Conservation (phyloP, 1,140 invertebrate genomes). For the Hylaeus anthracinus region DNA sequence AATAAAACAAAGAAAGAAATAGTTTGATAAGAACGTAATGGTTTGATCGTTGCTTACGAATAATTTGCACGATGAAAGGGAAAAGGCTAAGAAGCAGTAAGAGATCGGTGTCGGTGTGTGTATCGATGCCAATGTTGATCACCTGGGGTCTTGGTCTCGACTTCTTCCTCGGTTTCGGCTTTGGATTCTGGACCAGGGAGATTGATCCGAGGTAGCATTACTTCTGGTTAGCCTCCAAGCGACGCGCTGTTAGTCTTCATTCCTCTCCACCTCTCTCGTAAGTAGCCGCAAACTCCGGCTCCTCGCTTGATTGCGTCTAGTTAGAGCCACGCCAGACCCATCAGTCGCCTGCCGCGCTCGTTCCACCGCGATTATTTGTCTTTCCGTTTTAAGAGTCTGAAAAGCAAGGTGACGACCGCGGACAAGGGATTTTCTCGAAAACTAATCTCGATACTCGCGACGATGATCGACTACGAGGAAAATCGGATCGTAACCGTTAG, state of each 20-base stretch:
- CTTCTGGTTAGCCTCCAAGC: conserved; percentile 79
- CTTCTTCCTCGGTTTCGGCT: conserved; percentile 40
- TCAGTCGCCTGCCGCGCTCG: conserved; percentile 73
- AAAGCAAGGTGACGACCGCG: conserved; percentile 19
- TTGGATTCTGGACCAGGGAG: conserved; percentile 69
- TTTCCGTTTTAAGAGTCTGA: conserved; percentile 76
- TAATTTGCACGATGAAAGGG: neutral
- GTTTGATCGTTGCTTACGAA: too few species aligned
- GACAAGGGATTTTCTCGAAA: conserved; percentile 26
- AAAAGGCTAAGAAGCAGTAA: neutral
- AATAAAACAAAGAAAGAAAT: too few species aligned
- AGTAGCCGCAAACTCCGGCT: conserved; percentile 71
- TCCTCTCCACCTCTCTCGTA: conserved; percentile 68
- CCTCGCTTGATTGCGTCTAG: conserved; percentile 79
- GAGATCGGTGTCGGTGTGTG: neutral
- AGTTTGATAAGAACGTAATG: too few species aligned
- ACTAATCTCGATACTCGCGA: neutral
- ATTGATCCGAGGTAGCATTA: conserved; percentile 80
- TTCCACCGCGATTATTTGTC: conserved; percentile 77
- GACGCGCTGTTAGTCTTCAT: conserved; percentile 80
- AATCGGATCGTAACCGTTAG: too few species aligned
- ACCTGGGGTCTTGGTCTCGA: neutral
- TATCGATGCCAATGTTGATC: neutral
- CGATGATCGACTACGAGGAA: too few species aligned
- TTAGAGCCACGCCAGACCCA: conserved; percentile 77